Evolutionary conservation across 1,140 invertebrate species (phyloP), one percentile per base, ranked within the genome.

Genomic region (Oryzaephilus surinamensis): DNA sequence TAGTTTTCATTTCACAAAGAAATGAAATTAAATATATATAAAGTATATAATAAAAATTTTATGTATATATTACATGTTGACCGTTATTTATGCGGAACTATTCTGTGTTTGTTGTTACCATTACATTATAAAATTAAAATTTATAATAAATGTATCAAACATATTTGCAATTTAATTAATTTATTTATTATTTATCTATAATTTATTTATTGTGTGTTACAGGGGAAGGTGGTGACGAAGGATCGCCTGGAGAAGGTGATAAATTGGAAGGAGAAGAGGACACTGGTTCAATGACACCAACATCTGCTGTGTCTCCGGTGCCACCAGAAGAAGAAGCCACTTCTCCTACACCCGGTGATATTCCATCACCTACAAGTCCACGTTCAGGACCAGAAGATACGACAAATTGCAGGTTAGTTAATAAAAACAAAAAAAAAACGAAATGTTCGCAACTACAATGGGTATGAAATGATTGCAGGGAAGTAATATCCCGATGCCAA

Each of bases 401-500:
- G 4, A 45, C 45, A 13, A 43, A 46, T 21, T 51, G 45, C 23
- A 46, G 52, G 52, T 54, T 50, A 43, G 29, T 38, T 24, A 4
- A 8, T 20, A 20, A 5, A 20, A 34, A 11, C 8, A 27, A 4
- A 6, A n/a, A 28, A 28, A 17, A 14, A 30, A n/a, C 4, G 5
- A 30, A 1, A 24, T 24, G 5, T 24, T 24, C 8, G 5, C 11
- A n/a, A n/a, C 8, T 24, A 24, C 23, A 21, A 21, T 21, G 11
- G 23, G 23, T 8, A 24, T 24, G n/a, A n/a, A n/a, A n/a, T n/a
- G n/a, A n/a, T 73, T 76, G 12, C 73, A 86, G 82, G 66, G 83
- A 87, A 60, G 61, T 69, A 58, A 84, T 76, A 65, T 81, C 81
- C 36, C 71, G 81, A 54, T 84, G 83, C 64, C 73, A 82, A 40